Evolutionary conservation across 2,113 vertebrate genomes (phyloP).

Genomic region (Boleophthalmus pectinirostris): DNA sequence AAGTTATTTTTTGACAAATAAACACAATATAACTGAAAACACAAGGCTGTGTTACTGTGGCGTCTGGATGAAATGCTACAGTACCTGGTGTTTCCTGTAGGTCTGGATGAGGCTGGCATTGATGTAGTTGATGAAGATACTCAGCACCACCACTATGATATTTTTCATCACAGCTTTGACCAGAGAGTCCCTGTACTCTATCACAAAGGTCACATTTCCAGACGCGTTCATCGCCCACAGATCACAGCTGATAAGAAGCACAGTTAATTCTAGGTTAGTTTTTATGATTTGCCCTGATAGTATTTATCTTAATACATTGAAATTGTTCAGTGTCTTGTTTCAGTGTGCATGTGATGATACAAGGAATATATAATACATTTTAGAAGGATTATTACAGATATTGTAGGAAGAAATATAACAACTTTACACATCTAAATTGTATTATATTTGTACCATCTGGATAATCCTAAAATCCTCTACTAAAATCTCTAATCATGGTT

Average conservation of each 20-base stretch:
- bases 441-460: neutral
- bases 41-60: neutral
- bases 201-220: constrained; percentile 26
- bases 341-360: too few species aligned
- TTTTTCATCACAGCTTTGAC: constrained; percentile 60
- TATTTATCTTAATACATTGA: neutral
- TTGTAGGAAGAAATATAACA: too few species aligned
- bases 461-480: too few species aligned
- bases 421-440: neutral
- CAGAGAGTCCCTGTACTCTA: constrained; percentile 52
- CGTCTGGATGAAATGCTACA: neutral
- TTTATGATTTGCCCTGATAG: too few species aligned
- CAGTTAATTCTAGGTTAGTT: neutral
- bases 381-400: too few species aligned
- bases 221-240: constrained; percentile 41
- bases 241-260: neutral
- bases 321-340: too few species aligned
- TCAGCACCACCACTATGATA: constrained; percentile 60
- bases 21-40: neutral
- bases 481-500: too few species aligned
- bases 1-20: neutral
- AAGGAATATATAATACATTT: too few species aligned
- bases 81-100: constrained; percentile 68
- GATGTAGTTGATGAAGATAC: constrained; percentile 72
- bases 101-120: constrained; percentile 65